Evolutionary conservation across 2,888 invertebrate genomes (phyloP), one percentile per base, ranked within the genome.

Genomic region (Sarcophaga rosellei): DNA sequence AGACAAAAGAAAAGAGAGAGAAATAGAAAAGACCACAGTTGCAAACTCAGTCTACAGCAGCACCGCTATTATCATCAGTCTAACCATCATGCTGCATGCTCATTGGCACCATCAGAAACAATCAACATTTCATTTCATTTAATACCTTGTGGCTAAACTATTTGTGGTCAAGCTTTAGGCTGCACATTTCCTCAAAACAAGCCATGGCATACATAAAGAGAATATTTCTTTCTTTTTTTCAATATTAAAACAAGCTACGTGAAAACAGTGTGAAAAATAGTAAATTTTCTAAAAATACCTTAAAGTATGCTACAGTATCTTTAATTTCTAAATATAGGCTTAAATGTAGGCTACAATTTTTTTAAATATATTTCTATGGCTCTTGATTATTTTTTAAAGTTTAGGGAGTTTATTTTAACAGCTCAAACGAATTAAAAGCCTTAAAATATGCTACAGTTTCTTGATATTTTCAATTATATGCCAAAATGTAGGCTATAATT

Each of bases 341-440:
- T 66, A 72, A 76, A 81, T 44, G 75, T 81, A 81, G 75, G 76
- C 72, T 80, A 75, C 10, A 65, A 0, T n/a, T n/a, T 61, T 75
- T 45, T 15, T 63, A 53, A 8, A 35, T 10, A 10, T 1, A 35
- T 35, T 35, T 1, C 10, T 35, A 35, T 35, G 35, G 35, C 6
- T 35, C 21, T 20, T 59, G 20, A 15, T 23, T 70, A 35, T 11
- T n/a, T 23, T 12, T 61, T 78, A 53, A 3, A 10, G 17, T 35
- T 17, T 6, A 35, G 10, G 35, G 35, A 35, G 8, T 4, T 35
- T 35, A 8, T 35, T 35, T 35, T 35, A 1, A 35, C 1, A n/a
- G n/a, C n/a, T n/a, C n/a, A n/a, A n/a, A n/a, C n/a, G n/a, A n/a
- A n/a, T n/a, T n/a, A n/a, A n/a, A n/a, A 65, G 47, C 61, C 70